Evolutionary conservation across 2,797 vertebrate genomes (phyloP).

Genomic region (Okamejei kenojei): DNA sequence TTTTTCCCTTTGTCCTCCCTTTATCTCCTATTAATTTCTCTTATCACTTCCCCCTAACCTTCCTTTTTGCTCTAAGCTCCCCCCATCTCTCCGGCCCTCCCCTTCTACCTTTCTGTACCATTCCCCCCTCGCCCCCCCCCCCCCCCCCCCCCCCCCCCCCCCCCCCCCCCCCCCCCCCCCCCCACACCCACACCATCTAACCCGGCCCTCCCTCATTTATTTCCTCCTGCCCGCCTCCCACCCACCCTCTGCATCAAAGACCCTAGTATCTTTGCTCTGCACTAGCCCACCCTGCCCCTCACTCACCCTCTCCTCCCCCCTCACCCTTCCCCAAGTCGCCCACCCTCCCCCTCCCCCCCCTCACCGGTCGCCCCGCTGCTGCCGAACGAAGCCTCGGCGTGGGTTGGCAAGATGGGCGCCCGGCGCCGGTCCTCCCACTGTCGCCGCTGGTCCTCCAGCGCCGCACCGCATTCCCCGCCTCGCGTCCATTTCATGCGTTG

Average conservation of each 20-base stretch:
- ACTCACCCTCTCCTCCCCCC: no score
- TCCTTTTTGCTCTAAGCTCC: not conserved
- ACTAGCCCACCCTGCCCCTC: not conserved
- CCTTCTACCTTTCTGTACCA: no score
- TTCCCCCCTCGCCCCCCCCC: not conserved
- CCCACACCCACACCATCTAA: no score
- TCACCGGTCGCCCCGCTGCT: not conserved
- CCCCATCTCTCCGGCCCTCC: not conserved
- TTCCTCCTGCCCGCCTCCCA: not conserved
- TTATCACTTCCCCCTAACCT: no score
- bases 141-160: no score
- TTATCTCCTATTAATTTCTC: no score
- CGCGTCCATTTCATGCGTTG: no score
- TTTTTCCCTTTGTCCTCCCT: no score
- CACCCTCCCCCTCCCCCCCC: not conserved
- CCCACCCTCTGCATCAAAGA: not conserved
- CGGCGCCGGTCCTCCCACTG: not conserved
- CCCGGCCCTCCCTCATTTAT: not conserved
- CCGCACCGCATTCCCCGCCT: no score
- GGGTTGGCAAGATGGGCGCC: not conserved
- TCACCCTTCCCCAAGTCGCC: not conserved
- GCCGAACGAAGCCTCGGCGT: not conserved
- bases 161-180: no score
- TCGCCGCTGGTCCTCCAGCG: not conserved
- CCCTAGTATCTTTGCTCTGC: no score